Base-by-base conservation (phyloP, 2,888 invertebrate species). In the Rapana venosa region DNA sequence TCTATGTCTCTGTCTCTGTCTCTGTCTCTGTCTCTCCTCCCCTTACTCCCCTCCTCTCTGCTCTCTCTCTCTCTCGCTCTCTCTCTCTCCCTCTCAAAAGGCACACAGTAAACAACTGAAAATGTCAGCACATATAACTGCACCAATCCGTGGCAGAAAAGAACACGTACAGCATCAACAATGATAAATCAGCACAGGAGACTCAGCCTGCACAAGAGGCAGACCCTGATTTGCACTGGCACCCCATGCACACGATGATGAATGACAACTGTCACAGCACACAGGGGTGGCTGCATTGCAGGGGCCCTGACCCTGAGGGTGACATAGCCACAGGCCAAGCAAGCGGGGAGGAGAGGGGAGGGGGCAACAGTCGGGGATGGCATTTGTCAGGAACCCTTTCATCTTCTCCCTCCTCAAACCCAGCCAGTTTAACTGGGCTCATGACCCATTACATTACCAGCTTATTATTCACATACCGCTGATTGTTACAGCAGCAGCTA, bases 301-400 rank as follows among this genome's bases (percentile, higher is more conserved):
- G 20, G 61, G 22, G 61, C 61, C 81, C 81, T 36, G 20, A 30
- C 81, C 81, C 35, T 47, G 47, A 47, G 47, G 47, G 47, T 47
- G 47, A 47, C 47, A 47, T 8, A 47, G 47, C 47, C 47, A 47
- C 47, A 47, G 4, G 8, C 4, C 47, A 47, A 47, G 84, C 81
- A 58, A 88, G 84, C 32, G 88, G 61, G 66, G n/a, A n/a, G n/a
- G n/a, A n/a, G n/a, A n/a, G n/a, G n/a, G n/a, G n/a, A n/a, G n/a
- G n/a, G n/a, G n/a, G n/a, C n/a, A 47, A 47, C 84, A 8, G 47
- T 17, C 81, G 8, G 20, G 35, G 32, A 15, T 88, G 88, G 84
- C 88, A 88, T 88, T 88, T 88, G 11, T 35, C 2, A 66, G 13
- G 70, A 32, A 61, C 22, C 66, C 88, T 88, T 88, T 88, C 84